Percentiles rank a stretch among this genome's conserved stretches.
Conservation (phyloP, 2,888 invertebrate species). For the Brenthis daphne region DNA sequence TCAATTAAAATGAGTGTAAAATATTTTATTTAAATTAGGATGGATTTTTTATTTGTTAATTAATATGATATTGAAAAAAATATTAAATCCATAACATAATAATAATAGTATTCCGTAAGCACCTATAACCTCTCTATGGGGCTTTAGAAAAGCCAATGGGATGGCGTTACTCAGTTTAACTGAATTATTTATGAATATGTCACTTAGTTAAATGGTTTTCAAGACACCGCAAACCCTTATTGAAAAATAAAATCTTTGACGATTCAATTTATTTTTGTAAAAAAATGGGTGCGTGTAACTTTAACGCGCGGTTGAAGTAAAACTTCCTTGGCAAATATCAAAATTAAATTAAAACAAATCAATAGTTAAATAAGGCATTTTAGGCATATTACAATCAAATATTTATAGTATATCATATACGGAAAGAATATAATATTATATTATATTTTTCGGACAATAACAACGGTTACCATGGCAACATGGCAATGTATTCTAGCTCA, state of each 20-base stretch:
- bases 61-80: constrained; percentile 6
- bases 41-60: constrained; percentile 5
- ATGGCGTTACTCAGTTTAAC: constrained; percentile 39
- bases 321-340: too few relatives aligned
- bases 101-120: constrained; percentile 1
- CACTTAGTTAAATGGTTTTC: constrained; percentile 22
- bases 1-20: constrained; percentile 2
- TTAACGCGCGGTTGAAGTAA: too few relatives aligned
- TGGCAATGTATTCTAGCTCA: too few relatives aligned
- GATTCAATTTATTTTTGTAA: constrained; percentile 12
- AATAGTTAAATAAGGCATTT: too few relatives aligned
- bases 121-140: constrained; percentile 15
- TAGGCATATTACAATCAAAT: too few relatives aligned
- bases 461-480: too few relatives aligned
- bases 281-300: too few relatives aligned
- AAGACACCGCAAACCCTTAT: constrained; percentile 31
- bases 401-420: too few relatives aligned
- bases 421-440: too few relatives aligned
- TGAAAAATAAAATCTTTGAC: constrained; percentile 13
- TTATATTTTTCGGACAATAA: too few relatives aligned
- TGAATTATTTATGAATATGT: constrained; percentile 13
- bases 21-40: constrained; percentile 8
- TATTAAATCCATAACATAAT: neutral
- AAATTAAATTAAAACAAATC: too few relatives aligned
- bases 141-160: constrained; percentile 36